phyloP scores from a whole-genome alignment of 1,140 invertebrate species.

The Bilobella aurantiaca region DNA sequence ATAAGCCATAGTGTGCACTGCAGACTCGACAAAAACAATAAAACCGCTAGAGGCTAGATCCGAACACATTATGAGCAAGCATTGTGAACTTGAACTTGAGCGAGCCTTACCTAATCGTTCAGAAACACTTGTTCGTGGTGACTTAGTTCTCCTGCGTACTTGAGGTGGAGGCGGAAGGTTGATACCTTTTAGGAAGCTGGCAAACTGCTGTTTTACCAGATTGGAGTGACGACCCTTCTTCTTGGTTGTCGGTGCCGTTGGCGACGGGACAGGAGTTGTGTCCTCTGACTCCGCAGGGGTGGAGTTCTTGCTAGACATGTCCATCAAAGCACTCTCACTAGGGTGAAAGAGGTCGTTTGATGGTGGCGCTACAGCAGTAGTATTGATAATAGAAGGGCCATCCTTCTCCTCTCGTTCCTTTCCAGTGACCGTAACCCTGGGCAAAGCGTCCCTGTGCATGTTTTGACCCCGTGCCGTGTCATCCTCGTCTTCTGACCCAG shows the following conservation, averaged over 20 bases:
- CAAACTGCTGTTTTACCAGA: background rate
- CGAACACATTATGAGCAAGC: no score
- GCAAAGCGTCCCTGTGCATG: background rate
- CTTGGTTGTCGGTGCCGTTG: background rate
- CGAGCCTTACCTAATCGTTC: no score
- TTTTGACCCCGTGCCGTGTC: background rate
- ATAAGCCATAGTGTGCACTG: no score
- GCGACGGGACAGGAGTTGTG: background rate
- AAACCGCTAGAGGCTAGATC: no score
- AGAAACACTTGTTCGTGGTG: background rate
- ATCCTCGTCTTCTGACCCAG: constrained; percentile 1
- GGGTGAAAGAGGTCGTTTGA: background rate
- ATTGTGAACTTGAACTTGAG: no score
- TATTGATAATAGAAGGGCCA: background rate
- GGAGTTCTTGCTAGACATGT: background rate
- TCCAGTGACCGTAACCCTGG: background rate
- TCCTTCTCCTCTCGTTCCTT: background rate
- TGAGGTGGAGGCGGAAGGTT: background rate
- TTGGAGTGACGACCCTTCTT: background rate
- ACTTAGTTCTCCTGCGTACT: background rate
- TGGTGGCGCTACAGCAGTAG: background rate
- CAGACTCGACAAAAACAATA: no score
- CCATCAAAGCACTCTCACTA: background rate
- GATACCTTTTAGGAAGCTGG: background rate
- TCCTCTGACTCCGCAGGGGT: background rate